Conservation (phyloP, 2,797 vertebrate genomes). For the Phrynocephalus forsythii region DNA sequence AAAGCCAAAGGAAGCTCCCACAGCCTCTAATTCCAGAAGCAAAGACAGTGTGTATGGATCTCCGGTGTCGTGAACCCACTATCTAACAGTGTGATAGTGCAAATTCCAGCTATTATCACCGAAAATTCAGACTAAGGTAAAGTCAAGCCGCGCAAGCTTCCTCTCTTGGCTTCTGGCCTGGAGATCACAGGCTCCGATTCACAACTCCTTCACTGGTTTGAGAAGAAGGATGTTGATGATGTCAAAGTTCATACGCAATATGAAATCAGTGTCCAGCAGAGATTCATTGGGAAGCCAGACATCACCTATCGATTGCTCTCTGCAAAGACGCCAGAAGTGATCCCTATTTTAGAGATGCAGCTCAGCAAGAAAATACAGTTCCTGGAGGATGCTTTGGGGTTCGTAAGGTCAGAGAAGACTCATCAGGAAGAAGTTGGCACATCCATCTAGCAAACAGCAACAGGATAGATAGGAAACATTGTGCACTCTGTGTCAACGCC, state of each 20-base stretch:
- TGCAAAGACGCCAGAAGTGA: conserved; percentile 86
- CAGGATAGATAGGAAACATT: no score
- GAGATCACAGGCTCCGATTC: conserved; percentile 84
- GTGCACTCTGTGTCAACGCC: no score
- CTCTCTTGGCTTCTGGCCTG: conserved; percentile 84
- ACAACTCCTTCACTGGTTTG: conserved; percentile 85
- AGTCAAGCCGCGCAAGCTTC: conserved; percentile 84
- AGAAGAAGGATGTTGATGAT: conserved; percentile 88
- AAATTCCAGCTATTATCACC: conserved; percentile 87
- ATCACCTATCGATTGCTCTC: conserved; percentile 86
- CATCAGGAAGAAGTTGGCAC: conserved; percentile 75
- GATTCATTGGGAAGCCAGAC: conserved; percentile 92
- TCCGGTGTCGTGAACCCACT: no score
- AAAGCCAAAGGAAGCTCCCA: conserved; percentile 60
- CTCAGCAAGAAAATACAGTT: conserved; percentile 90
- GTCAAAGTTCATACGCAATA: conserved; percentile 88
- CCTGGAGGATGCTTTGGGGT: conserved; percentile 78
- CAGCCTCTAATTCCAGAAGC: conserved; percentile 29
- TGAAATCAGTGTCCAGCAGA: conserved; percentile 88
- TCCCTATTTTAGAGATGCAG: conserved; percentile 87
- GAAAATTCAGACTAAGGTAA: conserved; percentile 75
- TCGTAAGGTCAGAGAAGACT: conserved; percentile 73
- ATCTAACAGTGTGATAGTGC: conserved; percentile 77
- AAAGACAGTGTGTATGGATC: conserved; percentile 74
- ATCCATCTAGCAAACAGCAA: conserved; percentile 78